Evolutionary conservation across 2,797 vertebrate species (phyloP).

Genomic region (Characodon lateralis): DNA sequence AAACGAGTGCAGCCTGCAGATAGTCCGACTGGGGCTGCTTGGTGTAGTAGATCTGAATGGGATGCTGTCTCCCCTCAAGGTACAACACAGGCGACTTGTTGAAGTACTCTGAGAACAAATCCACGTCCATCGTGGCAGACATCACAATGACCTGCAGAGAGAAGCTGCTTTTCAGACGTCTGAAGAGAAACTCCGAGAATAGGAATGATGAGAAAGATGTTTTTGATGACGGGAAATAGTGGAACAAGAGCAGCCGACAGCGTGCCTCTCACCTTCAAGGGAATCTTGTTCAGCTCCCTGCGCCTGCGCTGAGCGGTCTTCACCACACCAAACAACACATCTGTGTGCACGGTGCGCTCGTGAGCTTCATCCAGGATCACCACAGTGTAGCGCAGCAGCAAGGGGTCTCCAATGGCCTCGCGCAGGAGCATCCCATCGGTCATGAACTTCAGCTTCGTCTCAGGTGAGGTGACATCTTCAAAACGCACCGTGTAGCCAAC

Average conservation of each 20-base stretch:
- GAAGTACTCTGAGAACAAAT: conserved; percentile 95
- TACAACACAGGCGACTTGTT: conserved; percentile 93
- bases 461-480: conserved; percentile 89
- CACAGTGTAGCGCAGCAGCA: conserved; percentile 89
- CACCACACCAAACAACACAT: conserved; percentile 95
- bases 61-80: conserved; percentile 94
- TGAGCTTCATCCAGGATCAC: conserved; percentile 96
- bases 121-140: conserved; percentile 99
- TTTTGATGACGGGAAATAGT: not conserved
- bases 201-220: not conserved
- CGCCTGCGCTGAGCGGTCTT: conserved; percentile 89
- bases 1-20: conserved; percentile 91
- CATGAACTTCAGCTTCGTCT: conserved; percentile 93
- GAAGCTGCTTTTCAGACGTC: not conserved
- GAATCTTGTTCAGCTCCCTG: conserved; percentile 84
- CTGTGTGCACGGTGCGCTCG: conserved; percentile 93
- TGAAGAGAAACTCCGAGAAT: too few species aligned
- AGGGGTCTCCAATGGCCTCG: conserved; percentile 90
- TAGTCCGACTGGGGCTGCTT: conserved; percentile 94
- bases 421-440: conserved; percentile 97
- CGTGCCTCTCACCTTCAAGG: conserved; percentile 83
- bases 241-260: not conserved
- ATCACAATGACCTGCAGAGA: conserved; percentile 88
- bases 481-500: conserved; percentile 97
- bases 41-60: conserved; percentile 94